Base-by-base conservation (phyloP, 1,140 invertebrate species). In the Coelopa frigida region DNA sequence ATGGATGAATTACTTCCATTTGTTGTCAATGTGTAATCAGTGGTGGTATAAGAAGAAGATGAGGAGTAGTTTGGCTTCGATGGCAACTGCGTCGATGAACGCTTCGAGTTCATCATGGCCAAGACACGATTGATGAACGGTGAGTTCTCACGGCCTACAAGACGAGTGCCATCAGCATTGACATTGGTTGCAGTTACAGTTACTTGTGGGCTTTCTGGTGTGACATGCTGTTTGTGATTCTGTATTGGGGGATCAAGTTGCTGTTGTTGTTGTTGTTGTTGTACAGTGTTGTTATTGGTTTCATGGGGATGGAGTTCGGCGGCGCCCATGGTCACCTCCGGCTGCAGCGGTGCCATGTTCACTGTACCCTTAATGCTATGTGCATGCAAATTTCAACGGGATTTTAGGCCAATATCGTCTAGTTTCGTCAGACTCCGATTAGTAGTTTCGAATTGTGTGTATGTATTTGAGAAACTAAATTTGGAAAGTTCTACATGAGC, bases 101-200 rank as follows among this genome's bases (percentile, higher is more conserved):
- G 65, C 62, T 26, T 61, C 62, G 44, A 50, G 52, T 37, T 58
- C 23, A 3, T 65, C 62, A 27, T 59, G 56, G 22, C 59, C 56
- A 48, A 66, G 50, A 47, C n/a, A n/a, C n/a, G n/a, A n/a, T n/a
- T n/a, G n/a, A n/a, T n/a, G n/a, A n/a, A n/a, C n/a, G n/a, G n/a
- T n/a, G n/a, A n/a, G n/a, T n/a, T n/a, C n/a, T n/a, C n/a, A n/a
- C n/a, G n/a, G n/a, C n/a, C n/a, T n/a, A n/a, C n/a, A n/a, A n/a
- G n/a, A n/a, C n/a, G n/a, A n/a, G n/a, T n/a, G n/a, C n/a, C n/a
- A n/a, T n/a, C n/a, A n/a, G n/a, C n/a, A n/a, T n/a, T n/a, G n/a
- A n/a, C n/a, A n/a, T n/a, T n/a, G n/a, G n/a, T n/a, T n/a, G n/a
- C n/a, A n/a, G n/a, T n/a, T n/a, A n/a, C n/a, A n/a, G n/a, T n/a